A percentile compares a stretch with the other conserved stretches of the same genome.
Evolutionary conservation across 2,113 vertebrate species (phyloP).

Genomic region (Neomonachus schauinslandi): DNA sequence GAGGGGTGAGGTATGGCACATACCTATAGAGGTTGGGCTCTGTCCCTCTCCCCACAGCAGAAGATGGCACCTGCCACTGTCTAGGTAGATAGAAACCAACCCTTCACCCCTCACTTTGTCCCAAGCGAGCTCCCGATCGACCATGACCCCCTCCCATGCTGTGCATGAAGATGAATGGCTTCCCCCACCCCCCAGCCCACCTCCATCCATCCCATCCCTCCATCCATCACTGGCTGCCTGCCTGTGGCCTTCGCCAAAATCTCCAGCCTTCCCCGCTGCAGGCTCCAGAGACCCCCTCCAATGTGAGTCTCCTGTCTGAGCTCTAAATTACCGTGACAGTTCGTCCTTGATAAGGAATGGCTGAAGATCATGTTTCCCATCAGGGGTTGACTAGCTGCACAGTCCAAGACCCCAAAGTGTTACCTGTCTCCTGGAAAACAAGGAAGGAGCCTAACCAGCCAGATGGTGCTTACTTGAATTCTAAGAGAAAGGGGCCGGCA

Average conservation of each 20-base stretch:
- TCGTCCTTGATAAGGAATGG: constrained; percentile 15
- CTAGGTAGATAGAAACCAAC: not conserved
- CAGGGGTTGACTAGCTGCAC: constrained; percentile 3
- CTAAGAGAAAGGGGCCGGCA: not conserved
- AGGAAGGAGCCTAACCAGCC: not conserved
- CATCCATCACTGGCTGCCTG: not conserved
- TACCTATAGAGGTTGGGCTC: not conserved
- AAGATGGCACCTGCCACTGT: not conserved
- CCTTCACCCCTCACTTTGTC: not conserved
- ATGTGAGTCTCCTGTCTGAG: not conserved
- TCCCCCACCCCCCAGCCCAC: not conserved
- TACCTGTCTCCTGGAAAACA: constrained; percentile 19
- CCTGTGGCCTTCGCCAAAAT: not conserved
- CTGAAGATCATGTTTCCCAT: constrained; percentile 2
- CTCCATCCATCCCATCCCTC: not conserved
- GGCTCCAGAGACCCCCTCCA: not conserved
- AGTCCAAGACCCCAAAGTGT: not conserved
- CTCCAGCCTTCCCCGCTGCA: not conserved
- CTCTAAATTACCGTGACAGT: constrained; percentile 40
- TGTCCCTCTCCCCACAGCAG: not conserved
- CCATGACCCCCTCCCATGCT: not conserved
- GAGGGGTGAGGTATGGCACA: not conserved
- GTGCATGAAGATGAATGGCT: not conserved
- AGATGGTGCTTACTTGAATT: not conserved
- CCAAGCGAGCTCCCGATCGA: accelerated